Evolutionary conservation across 2,888 invertebrate genomes (phyloP).

Genomic region (Athripsodes cinereus): DNA sequence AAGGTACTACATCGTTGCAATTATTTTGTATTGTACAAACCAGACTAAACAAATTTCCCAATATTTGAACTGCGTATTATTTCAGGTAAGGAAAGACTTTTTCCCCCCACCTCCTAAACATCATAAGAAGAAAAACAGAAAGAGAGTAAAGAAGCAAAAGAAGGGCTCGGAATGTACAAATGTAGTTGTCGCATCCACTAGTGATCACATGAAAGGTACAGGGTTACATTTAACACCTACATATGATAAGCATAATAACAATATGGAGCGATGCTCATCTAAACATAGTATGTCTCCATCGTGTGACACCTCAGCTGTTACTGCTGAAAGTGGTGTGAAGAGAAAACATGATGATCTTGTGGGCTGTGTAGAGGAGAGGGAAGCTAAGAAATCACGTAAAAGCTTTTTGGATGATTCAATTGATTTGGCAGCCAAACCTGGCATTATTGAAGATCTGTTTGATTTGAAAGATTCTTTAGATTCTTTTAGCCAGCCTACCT

Average conservation of each 20-base stretch:
- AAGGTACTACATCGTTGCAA: conserved; percentile 47
- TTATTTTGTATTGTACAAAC: too few species aligned
- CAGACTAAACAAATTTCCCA: too few species aligned
- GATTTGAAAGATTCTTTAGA: conserved; percentile 30
- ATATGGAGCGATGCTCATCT: neutral
- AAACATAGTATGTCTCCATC: too few species aligned
- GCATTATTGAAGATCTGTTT: conserved; percentile 12
- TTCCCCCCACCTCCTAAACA: conserved; percentile 61
- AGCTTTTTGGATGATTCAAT: conserved; percentile 12
- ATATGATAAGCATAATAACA: neutral
- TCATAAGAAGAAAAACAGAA: conserved; percentile 27
- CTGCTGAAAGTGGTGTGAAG: neutral
- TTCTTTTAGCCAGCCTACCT: conserved; percentile 25
- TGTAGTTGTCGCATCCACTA: conserved; percentile 1
- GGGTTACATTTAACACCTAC: conserved; percentile 22
- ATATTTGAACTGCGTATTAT: too few species aligned
- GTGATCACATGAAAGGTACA: conserved; percentile 9
- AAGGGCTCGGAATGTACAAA: conserved; percentile 3
- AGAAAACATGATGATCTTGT: conserved; percentile 8
- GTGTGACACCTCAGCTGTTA: neutral
- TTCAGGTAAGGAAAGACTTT: conserved; percentile 60
- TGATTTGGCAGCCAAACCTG: conserved; percentile 8
- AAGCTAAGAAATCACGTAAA: conserved; percentile 9
- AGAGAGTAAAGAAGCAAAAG: conserved; percentile 18
- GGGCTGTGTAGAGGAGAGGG: conserved; percentile 7